Base-by-base conservation (phyloP, 2,888 invertebrate genomes). In the Parascotia fuliginaria region DNA sequence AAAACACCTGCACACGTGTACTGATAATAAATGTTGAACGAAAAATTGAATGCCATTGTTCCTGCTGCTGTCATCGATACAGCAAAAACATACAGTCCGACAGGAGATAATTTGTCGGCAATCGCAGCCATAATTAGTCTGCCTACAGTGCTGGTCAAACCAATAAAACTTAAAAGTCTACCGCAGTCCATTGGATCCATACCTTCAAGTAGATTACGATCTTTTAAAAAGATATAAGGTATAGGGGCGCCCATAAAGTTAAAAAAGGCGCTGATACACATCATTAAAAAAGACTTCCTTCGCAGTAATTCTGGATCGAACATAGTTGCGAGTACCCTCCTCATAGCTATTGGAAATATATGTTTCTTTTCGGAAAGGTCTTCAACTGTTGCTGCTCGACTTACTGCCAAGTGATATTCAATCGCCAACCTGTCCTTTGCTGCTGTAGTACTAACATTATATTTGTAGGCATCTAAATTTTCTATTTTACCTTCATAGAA, bases 391-490 rank as follows among this genome's bases (percentile, higher is more conserved):
- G 80, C 83, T 9, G 87, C 84, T 44, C 89, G 77, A 16, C 88
- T 82, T 28, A 89, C 88, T 15, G 87, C 86, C 55, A 89, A 57
- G 54, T 87, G 87, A 70, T 89, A 89, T 64, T 89, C 88, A 11
- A 88, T 72, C n/a, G 87, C 88, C 3, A 86, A 85, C 73, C 76
- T 81, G 0, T 57, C 51, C 46, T 79, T 77, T 12, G 56, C 54
- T 11, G 65, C 37, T 9, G 76, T 69, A 36, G 77, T 78, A 48
- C 80, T 61, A 53, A 73, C 71, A 72, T 85, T 88, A 74, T 87
- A 88, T 66, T 85, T 82, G 55, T 88, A 89, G 19, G 53, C 63
- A 7, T 83, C 79, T 40, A 88, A 62, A 9, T 79, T 74, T 60
- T 83, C 72, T 39, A 89, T 47, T 48, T 80, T 81, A 0, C 88